Percentiles rank a stretch among this genome's conserved stretches.
Evolutionary conservation across 2,888 invertebrate genomes (phyloP).

Genomic region (Coleophora flavipennella): DNA sequence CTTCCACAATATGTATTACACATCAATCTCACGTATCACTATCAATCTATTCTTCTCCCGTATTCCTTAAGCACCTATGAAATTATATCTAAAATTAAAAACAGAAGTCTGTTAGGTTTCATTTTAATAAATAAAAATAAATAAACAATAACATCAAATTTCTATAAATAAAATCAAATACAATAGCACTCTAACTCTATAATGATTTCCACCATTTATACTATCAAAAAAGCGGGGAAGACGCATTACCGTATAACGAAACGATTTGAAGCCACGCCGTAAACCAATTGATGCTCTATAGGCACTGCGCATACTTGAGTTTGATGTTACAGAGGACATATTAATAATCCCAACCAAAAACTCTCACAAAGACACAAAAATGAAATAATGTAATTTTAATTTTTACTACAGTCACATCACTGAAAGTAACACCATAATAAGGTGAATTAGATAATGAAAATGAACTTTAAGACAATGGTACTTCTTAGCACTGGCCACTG

Average conservation of each 20-base stretch:
- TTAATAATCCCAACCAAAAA: constrained; percentile 21
- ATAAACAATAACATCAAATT: too few species aligned
- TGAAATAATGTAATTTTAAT: background rate
- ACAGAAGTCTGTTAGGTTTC: too few species aligned
- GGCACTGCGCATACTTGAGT: constrained; percentile 62
- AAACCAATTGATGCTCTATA: constrained; percentile 62
- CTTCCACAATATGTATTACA: too few species aligned
- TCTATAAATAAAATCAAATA: too few species aligned
- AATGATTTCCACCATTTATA: too few species aligned
- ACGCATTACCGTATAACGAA: constrained; percentile 58
- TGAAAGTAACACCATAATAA: constrained; percentile 26
- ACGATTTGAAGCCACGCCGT: constrained; percentile 64
- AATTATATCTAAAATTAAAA: too few species aligned
- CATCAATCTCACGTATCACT: too few species aligned
- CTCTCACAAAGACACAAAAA: constrained; percentile 2
- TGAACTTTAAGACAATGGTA: constrained; percentile 23
- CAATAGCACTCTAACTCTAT: too few species aligned
- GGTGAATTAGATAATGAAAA: constrained; percentile 20
- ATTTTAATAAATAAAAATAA: too few species aligned
- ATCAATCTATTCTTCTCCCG: too few species aligned
- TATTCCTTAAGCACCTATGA: too few species aligned
- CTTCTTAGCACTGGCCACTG: constrained; percentile 23
- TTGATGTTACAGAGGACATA: constrained; percentile 65
- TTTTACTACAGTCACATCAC: constrained; percentile 32
- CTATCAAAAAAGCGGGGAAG: too few species aligned